Base-by-base conservation (phyloP, 1,140 invertebrate genomes). In the Meloidogyne floridensis region DNA sequence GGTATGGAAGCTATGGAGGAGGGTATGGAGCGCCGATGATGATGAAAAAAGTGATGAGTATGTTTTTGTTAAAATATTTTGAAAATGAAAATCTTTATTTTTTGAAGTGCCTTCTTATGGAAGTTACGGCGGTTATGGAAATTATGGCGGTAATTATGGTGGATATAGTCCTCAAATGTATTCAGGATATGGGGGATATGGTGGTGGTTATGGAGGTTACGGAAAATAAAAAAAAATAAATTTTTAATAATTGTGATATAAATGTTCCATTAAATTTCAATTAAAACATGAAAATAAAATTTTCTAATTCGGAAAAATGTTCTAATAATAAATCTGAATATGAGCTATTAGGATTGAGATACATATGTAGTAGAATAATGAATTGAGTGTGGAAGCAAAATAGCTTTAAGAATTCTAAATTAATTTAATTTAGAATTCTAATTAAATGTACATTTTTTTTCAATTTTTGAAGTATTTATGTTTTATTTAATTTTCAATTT, bases 11-110 rank as follows among this genome's bases (percentile, higher is more conserved):
- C n/a, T 65, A 65, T 65, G 59, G 59, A 8, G 59, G 59, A 8
- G 59, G 59, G 2, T 65, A 65, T n/a, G 59, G 56, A 13, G 56
- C 59, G 2, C 59, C 15, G n/a, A 65, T 65, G 59, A 65, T 65
- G 15, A 65, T 65, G 59, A 65, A 65, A 65, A 65, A 65, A 65
- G n/a, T 65, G n/a, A 65, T 65, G 7, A 65, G 59, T 65, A n/a
- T 65, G n/a, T 18, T 54, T 54, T 54, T n/a, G 32, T 7, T 65
- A n/a, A n/a, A 65, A n/a, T 54, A 54, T 65, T 65, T 11, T n/a
- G n/a, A n/a, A n/a, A n/a, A 11, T 5, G n/a, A 5, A 65, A 65
- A 65, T 65, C 2, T 56, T 15, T 15, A 13, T 56, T 56, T 15
- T 15, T 56, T 10, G 4, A 15, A 65, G 59, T 65, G 15, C 59